A percentile compares a stretch with the other conserved stretches of the same genome.
Conservation (phyloP, 2,113 vertebrate species). For the Rhodinocichla rosea region DNA sequence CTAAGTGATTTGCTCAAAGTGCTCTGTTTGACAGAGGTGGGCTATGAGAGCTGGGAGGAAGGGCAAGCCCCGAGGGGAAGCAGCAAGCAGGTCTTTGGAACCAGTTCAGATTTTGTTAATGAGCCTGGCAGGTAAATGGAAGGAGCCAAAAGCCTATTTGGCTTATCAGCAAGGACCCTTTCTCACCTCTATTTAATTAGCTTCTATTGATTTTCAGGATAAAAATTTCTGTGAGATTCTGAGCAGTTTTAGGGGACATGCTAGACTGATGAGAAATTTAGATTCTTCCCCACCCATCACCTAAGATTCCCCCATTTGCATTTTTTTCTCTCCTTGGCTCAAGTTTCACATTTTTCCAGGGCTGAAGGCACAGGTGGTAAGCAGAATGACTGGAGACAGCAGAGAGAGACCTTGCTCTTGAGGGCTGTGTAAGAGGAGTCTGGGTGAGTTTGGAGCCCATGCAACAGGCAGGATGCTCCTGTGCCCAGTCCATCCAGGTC, state of each 20-base stretch:
- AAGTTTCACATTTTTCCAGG: neutral
- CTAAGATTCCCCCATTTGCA: neutral
- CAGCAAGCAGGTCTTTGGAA: slow-evolving; percentile 12
- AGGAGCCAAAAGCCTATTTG: neutral
- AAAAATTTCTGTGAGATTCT: neutral
- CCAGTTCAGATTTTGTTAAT: slow-evolving; percentile 35
- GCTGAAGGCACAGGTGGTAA: neutral
- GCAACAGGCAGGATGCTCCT: neutral
- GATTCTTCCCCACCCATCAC: neutral
- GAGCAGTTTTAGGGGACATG: neutral
- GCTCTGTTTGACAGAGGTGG: neutral
- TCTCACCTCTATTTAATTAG: slow-evolving; percentile 20
- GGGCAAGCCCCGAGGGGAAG: neutral
- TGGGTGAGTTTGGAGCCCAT: neutral
- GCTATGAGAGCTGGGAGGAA: neutral
- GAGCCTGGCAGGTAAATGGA: slow-evolving; percentile 30
- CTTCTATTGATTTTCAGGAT: slow-evolving; percentile 18
- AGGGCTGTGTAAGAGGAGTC: neutral
- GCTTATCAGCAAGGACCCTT: slow-evolving; percentile 22
- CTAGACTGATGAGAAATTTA: neutral
- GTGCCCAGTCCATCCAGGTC: neutral
- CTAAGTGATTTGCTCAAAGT: neutral
- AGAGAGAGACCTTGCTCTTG: neutral
- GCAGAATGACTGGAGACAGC: neutral
- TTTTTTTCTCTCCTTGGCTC: neutral